Evolutionary conservation across 1,140 invertebrate genomes (phyloP).

Genomic region (Drosophila tristis): DNA sequence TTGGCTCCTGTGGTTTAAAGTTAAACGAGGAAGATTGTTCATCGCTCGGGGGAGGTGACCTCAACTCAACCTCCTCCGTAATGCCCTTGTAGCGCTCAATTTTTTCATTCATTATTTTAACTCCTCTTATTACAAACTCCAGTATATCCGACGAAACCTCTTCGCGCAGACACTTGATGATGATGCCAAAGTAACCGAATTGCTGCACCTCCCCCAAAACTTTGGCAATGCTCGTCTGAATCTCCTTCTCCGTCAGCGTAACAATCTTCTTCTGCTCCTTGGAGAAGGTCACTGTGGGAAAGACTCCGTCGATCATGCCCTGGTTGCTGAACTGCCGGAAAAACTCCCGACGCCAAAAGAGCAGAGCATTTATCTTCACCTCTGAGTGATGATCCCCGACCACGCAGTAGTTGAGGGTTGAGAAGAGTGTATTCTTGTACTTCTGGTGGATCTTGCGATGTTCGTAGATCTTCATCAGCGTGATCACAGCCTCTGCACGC

Average conservation of each 20-base stretch:
- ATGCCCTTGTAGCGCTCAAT: constrained; percentile 79
- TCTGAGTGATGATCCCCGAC: constrained; percentile 91
- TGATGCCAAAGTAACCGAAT: constrained; percentile 88
- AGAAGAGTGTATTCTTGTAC: constrained; percentile 85
- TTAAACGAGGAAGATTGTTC: neutral
- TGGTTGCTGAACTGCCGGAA: constrained; percentile 88
- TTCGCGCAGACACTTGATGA: constrained; percentile 88
- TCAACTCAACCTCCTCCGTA: constrained; percentile 51
- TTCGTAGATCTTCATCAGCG: constrained; percentile 88
- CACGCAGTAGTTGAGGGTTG: constrained; percentile 87
- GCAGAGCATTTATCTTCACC: constrained; percentile 89
- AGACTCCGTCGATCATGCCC: constrained; percentile 91
- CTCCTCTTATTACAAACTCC: constrained; percentile 86
- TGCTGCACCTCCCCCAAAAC: constrained; percentile 87
- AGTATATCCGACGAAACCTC: constrained; percentile 90
- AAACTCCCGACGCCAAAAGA: constrained; percentile 90
- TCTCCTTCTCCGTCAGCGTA: constrained; percentile 88
- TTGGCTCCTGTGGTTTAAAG: constrained; percentile 3
- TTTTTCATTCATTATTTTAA: constrained; percentile 85
- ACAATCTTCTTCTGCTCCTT: constrained; percentile 91
- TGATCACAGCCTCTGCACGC: constrained; percentile 88
- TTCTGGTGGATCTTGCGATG: constrained; percentile 86
- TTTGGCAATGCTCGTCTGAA: constrained; percentile 88
- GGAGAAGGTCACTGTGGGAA: constrained; percentile 91
- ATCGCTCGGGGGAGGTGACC: constrained; percentile 25